Evolutionary conservation across 1,140 invertebrate genomes (phyloP), one percentile per base, ranked within the genome.

Genomic region (Lutraria rhynchaena): DNA sequence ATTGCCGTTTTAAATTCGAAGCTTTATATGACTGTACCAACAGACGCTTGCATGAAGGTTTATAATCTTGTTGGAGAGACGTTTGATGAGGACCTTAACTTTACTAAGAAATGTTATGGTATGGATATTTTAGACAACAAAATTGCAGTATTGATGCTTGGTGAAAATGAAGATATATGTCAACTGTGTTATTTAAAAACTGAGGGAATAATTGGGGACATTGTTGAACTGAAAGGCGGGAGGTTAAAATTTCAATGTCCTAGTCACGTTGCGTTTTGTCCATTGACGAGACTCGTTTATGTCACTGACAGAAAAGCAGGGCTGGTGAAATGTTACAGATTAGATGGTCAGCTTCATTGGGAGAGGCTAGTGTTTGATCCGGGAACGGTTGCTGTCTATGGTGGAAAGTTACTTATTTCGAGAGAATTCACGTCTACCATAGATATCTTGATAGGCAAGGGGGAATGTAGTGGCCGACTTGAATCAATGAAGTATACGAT

Each of bases 341-440:
- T 80, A 33, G 76, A 80, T 46, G 76, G 76, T 37, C 49, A 27
- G 17, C 63, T 80, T 0, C 44, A 24, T 33, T 80, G 76, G 76
- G 76, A 80, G 53, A 70, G 53, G 24, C 27, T 80, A 0, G 65
- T 80, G 9, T 49, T 41, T 44, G 76, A 51, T 19, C 63, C 76
- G 7, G 63, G 76, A 1, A 7, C 46, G 35, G 57, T 80, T 29
- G 13, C 63, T 17, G n/a, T 70, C 4, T 70, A 29, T 49, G 57
- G 46, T 33, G 76, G 76, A n/a, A 46, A 80, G 19, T 19, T 80
- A n/a, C n/a, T 80, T 15, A 44, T 80, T 22, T 49, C 49, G 13
- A 22, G 76, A n/a, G 53, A 22, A 19, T 80, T 57, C 35, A 70
- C 76, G 4, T 57, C 29, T 19, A 70, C 76, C 13, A n/a, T 80